Evolutionary conservation across 2,888 invertebrate species (phyloP), one percentile per base, ranked within the genome.

Genomic region (Nebria salina): DNA sequence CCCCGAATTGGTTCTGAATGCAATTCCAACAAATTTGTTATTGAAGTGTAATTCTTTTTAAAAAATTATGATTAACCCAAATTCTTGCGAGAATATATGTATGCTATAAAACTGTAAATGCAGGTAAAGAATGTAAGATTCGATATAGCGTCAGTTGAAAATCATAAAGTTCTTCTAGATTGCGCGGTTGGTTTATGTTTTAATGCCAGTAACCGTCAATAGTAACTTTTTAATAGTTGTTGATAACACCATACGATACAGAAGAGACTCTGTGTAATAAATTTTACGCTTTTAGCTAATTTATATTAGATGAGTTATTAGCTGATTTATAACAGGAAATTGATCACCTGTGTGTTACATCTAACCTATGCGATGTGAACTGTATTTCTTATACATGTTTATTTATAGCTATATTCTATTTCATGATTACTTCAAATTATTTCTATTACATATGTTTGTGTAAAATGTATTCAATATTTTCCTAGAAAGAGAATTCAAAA

Each of bases 261-360:
- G 26, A 68, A 26, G 20, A 25, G 4, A 7, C 25, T 68, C 26
- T 68, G 9, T 68, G 15, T 26, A 68, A 68, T 68, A 68, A 68
- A 68, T 68, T 54, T 9, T 68, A 68, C 68, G 68, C 68, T 68
- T 68, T 25, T 25, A 68, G 20, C 68, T 68, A 25, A 68, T 54
- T 54, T 54, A 54, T 54, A 54, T 54, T 54, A 54, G 54, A 54
- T 54, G 54, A 54, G 54, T 54, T 54, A 54, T 54, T 54, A 54
- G 54, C 54, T 54, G 54, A 54, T 54, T 54, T 54, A 54, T 54
- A 54, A 54, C 54, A 54, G 54, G 54, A 54, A 54, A 54, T 13
- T 54, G 54, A 54, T 54, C 11, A 54, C 11, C 7, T 54, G 54
- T 54, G 54, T 11, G 54, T 54, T 54, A 6, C 54, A 54, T 54